Evolutionary conservation across 2,113 vertebrate species (phyloP).

Genomic region (Triplophysa tibetana): DNA sequence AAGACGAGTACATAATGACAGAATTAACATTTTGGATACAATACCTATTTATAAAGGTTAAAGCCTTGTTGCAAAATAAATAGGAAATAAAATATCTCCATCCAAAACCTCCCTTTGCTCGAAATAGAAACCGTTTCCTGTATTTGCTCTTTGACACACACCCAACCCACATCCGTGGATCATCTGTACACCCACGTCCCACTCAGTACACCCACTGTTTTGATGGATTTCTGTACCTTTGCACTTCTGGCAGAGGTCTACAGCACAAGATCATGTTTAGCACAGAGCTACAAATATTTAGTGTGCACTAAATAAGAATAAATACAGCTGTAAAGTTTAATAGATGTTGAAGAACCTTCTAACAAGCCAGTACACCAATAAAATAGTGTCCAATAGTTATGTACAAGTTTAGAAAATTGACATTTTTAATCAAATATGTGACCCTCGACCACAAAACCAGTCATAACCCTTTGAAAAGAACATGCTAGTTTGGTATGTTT

Average conservation of each 20-base stretch:
- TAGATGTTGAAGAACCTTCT: background rate
- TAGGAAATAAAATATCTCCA: background rate
- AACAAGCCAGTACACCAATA: background rate
- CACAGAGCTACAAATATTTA: background rate
- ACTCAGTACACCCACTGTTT: background rate
- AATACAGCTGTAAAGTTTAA: background rate
- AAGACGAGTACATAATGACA: too few species aligned
- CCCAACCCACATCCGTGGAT: slow-evolving; percentile 13
- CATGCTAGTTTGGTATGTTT: too few species aligned
- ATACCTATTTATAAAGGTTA: background rate
- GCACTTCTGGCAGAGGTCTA: too few species aligned
- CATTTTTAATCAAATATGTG: too few species aligned
- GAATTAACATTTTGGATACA: too few species aligned
- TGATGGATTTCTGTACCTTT: slow-evolving; percentile 24
- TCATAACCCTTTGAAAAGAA: too few species aligned
- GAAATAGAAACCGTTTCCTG: slow-evolving; percentile 30
- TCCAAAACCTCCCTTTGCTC: background rate
- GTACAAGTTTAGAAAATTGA: too few species aligned
- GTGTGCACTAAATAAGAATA: background rate
- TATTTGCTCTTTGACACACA: slow-evolving; percentile 31
- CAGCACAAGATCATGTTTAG: background rate
- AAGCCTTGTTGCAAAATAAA: too few species aligned
- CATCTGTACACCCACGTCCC: background rate
- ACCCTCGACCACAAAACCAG: too few species aligned
- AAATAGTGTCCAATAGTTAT: too few species aligned